phyloP scores from a whole-genome alignment of 2,888 invertebrate genomes.

The Eupithecia exiguata region DNA sequence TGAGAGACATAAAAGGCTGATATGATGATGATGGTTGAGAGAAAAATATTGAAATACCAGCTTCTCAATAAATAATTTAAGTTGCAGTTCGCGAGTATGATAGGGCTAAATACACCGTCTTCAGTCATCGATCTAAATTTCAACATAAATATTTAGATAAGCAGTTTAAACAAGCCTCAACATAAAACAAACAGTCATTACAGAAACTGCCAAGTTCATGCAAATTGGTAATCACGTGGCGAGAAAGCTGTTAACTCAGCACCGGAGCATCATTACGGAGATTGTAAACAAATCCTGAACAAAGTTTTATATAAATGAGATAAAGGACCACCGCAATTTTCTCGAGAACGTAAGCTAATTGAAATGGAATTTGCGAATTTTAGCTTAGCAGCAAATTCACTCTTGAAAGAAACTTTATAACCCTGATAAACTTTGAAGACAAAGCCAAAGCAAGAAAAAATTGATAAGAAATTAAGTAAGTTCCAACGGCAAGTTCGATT shows the following conservation, averaged over 20 bases:
- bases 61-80: too few species aligned
- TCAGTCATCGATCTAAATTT: background rate
- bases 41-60: background rate
- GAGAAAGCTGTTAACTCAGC: constrained; percentile 61
- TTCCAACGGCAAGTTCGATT: too few species aligned
- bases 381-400: constrained; percentile 5
- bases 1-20: too few species aligned
- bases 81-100: background rate
- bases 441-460: too few species aligned
- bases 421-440: background rate
- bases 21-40: background rate
- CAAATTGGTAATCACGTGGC: constrained; percentile 58
- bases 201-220: constrained; percentile 45
- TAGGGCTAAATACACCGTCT: background rate
- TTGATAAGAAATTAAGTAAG: too few species aligned
- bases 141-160: background rate
- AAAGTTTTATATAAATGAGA: constrained; percentile 63
- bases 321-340: constrained; percentile 62
- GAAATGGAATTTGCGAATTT: constrained; percentile 48
- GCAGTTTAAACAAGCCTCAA: constrained; percentile 35
- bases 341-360: constrained; percentile 48
- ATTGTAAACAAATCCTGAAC: constrained; percentile 67
- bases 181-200: constrained; percentile 32
- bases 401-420: background rate
- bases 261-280: constrained; percentile 61